Base-by-base conservation (phyloP, 2,797 vertebrate genomes). In the Mico argentatus region DNA sequence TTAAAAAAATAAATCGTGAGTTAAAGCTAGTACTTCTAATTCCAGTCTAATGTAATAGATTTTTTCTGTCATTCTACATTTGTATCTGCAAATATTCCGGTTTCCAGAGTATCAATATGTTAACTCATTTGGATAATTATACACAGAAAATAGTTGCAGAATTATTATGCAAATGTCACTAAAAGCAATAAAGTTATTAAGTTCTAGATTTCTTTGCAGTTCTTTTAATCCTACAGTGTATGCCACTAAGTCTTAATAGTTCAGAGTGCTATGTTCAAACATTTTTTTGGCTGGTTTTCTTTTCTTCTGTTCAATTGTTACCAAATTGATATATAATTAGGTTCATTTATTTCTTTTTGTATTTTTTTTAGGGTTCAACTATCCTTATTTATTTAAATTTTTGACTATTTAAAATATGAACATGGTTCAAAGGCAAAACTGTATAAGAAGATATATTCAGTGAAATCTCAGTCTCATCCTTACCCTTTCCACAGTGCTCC, bases 301-400 rank as follows among this genome's bases (percentile, higher is more conserved):
- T 85, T 88, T 26, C 48, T 75, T 12, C 6, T 55, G 24, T 94
- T 33, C 61, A 55, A 70, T 82, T 46, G 13, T 82, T 87, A 55
- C 33, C 11, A 92, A 70, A 15, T 20, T 86, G 39, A 90, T 87
- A 85, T 44, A 82, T 82, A 92, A 55, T 50, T 94, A 79, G 41
- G 27, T 61, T 88, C 14, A 46, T 72, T 50, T 70, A 22, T 77
- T 91, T 82, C 26, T 77, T 93, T 72, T 48, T 57, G 39, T 36
- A 17, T 80, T 75, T 57, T 80, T 88, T 95, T 84, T 70, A 64
- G 4, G 36, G 17, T 83, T 55, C 7, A 15, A 0, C 41, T 87
- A 46, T 90, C 10, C 48, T 86, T 96, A 83, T 50, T 67, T 59
- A 70, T 75, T 95, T 89, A 88, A 91, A 12, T 76, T 94, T 88